Evolutionary conservation across 2,797 vertebrate genomes (phyloP), one percentile per base, ranked within the genome.

Genomic region (Rhabdophis nuchalis): DNA sequence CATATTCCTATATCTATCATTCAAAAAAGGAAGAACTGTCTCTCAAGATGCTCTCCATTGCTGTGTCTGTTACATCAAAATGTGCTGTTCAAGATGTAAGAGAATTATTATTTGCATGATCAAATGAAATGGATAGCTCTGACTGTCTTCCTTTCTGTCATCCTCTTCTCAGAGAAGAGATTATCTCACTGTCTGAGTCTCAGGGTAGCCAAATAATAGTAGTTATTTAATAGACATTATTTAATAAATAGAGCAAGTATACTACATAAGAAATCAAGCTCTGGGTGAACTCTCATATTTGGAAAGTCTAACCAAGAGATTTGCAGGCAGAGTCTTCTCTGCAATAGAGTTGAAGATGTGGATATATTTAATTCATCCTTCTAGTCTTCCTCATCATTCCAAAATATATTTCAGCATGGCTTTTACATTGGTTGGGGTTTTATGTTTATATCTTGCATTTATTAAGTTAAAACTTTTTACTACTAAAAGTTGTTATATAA

Each of bases 1-100:
- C 95, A 97, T 97, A 96, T 97, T 97, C 95, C 94, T 96, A 93
- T 93, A 95, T 96, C 93, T 95, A 96, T 96, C 96, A 96, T 29
- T 77, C 77, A 95, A 94, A 93, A 96, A 92, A 95, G 93, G 95
- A 82, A 94, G 88, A 95, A 89, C 52, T 88, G 95, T 95, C 86
- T 58, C 91, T 96, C 93, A 95, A 92, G 60, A 41, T 90, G 92
- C 91, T 96, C n/a, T 91, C 86, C 93, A 91, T 94, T 95, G 89
- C 93, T 89, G 86, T 90, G 89, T 94, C 95, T 93, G 92, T 93
- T 93, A 87, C 85, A 96, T 93, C 93, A 92, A 91, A 82, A 86
- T 91, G 57, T 6, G 0, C 29, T 6, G 72, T 86, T 94, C 91
- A 94, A 94, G 85, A 94, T 53, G 86, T 86, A 85, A 93, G 93